A percentile compares a stretch with the other conserved stretches of the same genome.
phyloP scores from a whole-genome alignment of 1,140 invertebrate species.

The Melitaea cinxia region DNA sequence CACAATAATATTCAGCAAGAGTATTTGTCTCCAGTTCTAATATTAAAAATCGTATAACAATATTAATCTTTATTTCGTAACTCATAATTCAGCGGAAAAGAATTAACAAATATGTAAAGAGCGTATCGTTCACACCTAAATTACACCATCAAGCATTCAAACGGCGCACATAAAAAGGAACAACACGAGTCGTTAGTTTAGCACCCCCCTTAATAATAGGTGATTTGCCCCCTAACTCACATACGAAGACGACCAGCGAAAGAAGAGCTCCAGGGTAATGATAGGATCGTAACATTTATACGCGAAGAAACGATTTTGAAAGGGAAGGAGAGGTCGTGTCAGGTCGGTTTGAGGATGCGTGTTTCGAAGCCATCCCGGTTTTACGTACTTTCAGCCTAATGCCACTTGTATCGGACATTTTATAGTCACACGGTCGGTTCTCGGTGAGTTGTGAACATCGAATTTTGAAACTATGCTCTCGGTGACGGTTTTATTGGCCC shows the following conservation, averaged over 20 bases:
- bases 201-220: constrained; percentile 74
- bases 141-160: constrained; percentile 64
- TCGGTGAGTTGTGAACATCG: constrained; percentile 62
- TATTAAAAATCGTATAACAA: neutral
- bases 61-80: neutral
- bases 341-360: constrained; percentile 61
- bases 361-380: constrained; percentile 60
- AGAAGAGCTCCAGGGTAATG: constrained; percentile 43
- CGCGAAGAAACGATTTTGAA: constrained; percentile 14
- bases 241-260: constrained; percentile 50
- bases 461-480: constrained; percentile 68
- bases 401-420: constrained; percentile 74
- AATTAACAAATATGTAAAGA: constrained; percentile 10
- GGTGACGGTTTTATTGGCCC: constrained; percentile 71
- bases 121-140: constrained; percentile 57
- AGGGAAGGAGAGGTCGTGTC: constrained; percentile 40
- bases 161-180: constrained; percentile 74
- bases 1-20: neutral
- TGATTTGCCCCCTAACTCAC: constrained; percentile 63
- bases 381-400: constrained; percentile 55
- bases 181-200: constrained; percentile 71
- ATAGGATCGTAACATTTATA: constrained; percentile 26
- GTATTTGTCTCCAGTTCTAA: too few relatives aligned
- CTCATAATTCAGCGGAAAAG: neutral
- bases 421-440: constrained; percentile 72